Base-by-base conservation (phyloP, 2,888 invertebrate species). In the Melanargia galathea region DNA sequence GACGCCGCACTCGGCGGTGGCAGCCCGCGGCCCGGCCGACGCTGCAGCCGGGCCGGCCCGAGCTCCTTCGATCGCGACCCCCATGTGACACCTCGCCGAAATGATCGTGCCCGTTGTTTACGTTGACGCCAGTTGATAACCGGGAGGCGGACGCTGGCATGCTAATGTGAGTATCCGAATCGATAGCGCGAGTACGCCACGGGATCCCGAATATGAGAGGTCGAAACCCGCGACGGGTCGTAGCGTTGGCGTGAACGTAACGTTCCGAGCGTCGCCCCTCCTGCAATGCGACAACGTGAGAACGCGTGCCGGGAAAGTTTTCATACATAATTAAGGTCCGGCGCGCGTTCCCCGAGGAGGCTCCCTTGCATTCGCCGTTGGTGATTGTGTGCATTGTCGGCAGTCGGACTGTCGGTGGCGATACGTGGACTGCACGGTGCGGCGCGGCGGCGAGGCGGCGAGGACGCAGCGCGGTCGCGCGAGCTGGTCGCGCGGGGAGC, bases 381-480 rank as follows among this genome's bases (percentile, higher is more conserved):
- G 64, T 69, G 72, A 70, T 71, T n/a, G 72, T 77, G 80, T 83
- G 80, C 71, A 67, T 89, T 89, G 83, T 90, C 79, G 77, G 81
- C 89, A 90, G 90, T 89, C 87, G 90, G 87, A 87, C 86, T 86
- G 88, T 84, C 77, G 77, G 85, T 79, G 84, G 83, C 82, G 84
- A 79, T 78, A 76, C 80, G 86, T 83, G 85, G 86, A 82, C 84
- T 81, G 86, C 80, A 75, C 77, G 81, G 78, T 66, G 65, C 63
- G 68, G 64, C 69, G 69, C 63, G 57, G 70, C 62, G 60, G 62
- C 54, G 52, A 2, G 49, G 70, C 69, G 73, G 73, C 72, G 73
- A 69, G 69, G 70, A 73, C 74, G 77, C 72, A 75, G 75, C 62
- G 60, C 56, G 64, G 52, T 48, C 65, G 70, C 69, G 72, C 64